These are phyloP conservation scores for Champsocephalus esox DNA, from an alignment of 2,797 vertebrate genomes.

Conservation along the genomic window DNA sequence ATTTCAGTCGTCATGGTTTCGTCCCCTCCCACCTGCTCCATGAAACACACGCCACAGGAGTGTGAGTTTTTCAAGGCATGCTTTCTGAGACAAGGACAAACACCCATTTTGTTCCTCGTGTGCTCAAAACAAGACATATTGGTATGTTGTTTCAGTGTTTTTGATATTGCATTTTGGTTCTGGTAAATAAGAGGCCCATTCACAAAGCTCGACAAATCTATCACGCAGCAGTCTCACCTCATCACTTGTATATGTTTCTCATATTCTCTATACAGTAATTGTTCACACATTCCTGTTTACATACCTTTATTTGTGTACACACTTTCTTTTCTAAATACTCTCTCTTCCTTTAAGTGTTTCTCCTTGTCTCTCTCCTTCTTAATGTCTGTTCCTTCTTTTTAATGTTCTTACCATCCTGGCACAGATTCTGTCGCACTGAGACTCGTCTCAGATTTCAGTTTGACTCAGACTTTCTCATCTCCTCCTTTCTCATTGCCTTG, in stretches of 20 bases:
- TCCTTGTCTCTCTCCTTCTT: constrained; percentile 55
- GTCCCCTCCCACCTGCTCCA: constrained; percentile 40
- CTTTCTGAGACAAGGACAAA: constrained; percentile 51
- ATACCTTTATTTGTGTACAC: constrained; percentile 47
- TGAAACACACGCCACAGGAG: constrained; percentile 43
- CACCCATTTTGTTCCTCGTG: constrained; percentile 47
- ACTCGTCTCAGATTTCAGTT: constrained; percentile 39
- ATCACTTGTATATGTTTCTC: constrained; percentile 54
- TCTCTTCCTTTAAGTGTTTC: constrained; percentile 25
- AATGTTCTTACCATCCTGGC: constrained; percentile 38
- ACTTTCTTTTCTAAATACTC: constrained; percentile 37
- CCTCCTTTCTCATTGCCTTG: constrained; percentile 2
- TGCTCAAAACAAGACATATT: constrained; percentile 63
- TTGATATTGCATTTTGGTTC: constrained; percentile 70
- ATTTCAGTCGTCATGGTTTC: constrained; percentile 59
- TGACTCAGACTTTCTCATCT: constrained; percentile 29
- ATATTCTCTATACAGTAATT: constrained; percentile 35
- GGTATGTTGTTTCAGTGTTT: constrained; percentile 67
- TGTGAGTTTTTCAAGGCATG: constrained; percentile 46
- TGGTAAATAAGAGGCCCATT: constrained; percentile 62
- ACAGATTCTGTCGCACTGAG: constrained; percentile 31
- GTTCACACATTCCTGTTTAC: constrained; percentile 40
- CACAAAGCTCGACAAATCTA: constrained; percentile 66
- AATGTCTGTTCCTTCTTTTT: constrained; percentile 50
- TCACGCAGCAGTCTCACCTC: constrained; percentile 55